A percentile compares a stretch with the other conserved stretches of the same genome.
These are phyloP conservation scores for Tetragnatha montana DNA, from an alignment of 2,888 invertebrate species.

Conservation along the genomic window DNA sequence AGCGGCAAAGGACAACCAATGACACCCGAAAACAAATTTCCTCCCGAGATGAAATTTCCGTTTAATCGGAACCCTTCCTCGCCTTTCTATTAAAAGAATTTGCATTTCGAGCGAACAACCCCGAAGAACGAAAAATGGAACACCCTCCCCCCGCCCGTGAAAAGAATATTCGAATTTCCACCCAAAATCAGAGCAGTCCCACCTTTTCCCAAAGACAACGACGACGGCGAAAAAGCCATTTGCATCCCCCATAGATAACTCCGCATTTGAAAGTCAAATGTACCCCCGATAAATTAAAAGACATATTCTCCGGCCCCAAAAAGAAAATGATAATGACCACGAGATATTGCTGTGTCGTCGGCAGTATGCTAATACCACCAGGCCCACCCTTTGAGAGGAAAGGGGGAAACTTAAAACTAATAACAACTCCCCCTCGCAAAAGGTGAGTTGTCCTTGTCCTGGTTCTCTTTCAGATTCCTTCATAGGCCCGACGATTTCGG, in stretches of 20 bases:
- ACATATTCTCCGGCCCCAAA: conserved; percentile 36
- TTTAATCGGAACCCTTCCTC: conserved; percentile 31
- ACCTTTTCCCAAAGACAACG: conserved; percentile 22
- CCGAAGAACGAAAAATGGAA: conserved; percentile 21
- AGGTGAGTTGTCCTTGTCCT: conserved; percentile 6
- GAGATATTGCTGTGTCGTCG: conserved; percentile 44
- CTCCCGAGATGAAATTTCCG: neutral
- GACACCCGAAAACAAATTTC: neutral
- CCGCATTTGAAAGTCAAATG: conserved; percentile 60
- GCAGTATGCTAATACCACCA: conserved; percentile 51
- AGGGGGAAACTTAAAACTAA: conserved; percentile 54
- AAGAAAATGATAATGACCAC: conserved; percentile 65
- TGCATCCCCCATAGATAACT: conserved; percentile 60
- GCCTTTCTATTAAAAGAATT: conserved; percentile 28
- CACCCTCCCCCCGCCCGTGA: neutral
- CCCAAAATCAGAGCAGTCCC: conserved; percentile 3
- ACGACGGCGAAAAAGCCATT: conserved; percentile 29
- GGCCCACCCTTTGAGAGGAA: neutral
- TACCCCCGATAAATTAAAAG: conserved; percentile 60
- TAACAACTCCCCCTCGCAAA: conserved; percentile 37
- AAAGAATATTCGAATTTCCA: neutral
- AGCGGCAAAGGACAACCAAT: neutral
- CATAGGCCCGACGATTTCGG: conserved; percentile 17
- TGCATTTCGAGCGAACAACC: conserved; percentile 9
- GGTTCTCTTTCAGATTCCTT: conserved; percentile 6